Evolutionary conservation across 2,888 invertebrate species (phyloP).

Genomic region (Aquatica leii): DNA sequence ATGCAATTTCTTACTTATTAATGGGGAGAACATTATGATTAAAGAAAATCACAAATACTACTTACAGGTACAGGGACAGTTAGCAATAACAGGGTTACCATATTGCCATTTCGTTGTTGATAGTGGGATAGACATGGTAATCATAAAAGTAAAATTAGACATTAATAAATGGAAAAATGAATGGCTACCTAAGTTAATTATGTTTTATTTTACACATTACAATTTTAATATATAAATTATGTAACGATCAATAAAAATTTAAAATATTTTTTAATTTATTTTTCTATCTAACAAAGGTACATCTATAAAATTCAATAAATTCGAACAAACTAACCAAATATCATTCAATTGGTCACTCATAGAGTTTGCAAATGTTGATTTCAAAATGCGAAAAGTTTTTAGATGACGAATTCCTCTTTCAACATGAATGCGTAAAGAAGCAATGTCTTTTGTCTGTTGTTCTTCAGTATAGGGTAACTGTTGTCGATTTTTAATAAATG

Average conservation of each 20-base stretch:
- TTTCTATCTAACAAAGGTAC: background rate
- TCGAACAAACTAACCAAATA: background rate
- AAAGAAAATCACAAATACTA: background rate
- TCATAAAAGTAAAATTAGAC: no score
- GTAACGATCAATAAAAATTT: no score
- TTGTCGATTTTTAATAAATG: constrained; percentile 4
- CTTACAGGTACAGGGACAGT: background rate
- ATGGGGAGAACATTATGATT: background rate
- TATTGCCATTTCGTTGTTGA: no score
- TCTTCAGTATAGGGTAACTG: background rate
- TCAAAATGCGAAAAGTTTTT: background rate
- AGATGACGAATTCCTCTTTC: background rate
- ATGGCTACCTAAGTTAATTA: no score
- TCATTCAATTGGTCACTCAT: background rate
- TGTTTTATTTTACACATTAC: no score
- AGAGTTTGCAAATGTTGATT: background rate
- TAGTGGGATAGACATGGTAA: no score
- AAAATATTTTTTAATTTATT: no score
- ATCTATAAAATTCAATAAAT: background rate
- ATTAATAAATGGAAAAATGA: no score
- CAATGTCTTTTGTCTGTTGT: constrained; percentile 6
- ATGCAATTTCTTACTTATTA: no score
- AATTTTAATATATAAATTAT: no score
- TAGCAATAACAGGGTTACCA: no score
- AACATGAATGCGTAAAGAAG: background rate